A percentile compares a stretch with the other conserved stretches of the same genome.
Evolutionary conservation across 2,113 vertebrate genomes (phyloP).

Genomic region (Chaenogobius annularis): DNA sequence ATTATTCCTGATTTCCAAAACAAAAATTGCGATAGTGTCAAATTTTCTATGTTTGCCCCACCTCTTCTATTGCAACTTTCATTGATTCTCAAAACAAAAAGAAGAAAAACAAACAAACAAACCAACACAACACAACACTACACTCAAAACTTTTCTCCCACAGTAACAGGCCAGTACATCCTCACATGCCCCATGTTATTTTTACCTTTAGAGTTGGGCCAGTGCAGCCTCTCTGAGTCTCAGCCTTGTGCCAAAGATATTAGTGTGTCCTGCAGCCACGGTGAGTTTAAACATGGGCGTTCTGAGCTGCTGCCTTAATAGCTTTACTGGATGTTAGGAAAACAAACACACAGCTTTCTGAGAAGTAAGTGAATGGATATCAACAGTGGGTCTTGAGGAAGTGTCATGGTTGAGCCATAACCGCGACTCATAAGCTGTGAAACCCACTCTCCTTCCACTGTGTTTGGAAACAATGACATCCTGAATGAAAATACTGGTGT

Average conservation of each 20-base stretch:
- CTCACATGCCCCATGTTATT: neutral
- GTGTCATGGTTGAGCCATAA: constrained; percentile 20
- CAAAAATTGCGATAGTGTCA: too few species aligned
- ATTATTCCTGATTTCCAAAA: too few species aligned
- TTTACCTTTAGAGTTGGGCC: neutral
- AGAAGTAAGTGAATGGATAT: constrained; percentile 23
- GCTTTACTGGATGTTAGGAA: constrained; percentile 12
- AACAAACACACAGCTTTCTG: constrained; percentile 12
- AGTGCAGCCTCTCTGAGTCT: constrained; percentile 23
- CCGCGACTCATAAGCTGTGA: neutral
- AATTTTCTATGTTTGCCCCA: too few species aligned
- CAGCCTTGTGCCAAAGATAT: constrained; percentile 38
- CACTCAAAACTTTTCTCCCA: neutral
- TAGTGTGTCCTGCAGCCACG: neutral
- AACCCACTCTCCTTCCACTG: neutral
- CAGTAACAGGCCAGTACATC: neutral
- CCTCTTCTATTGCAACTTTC: too few species aligned
- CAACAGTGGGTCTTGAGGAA: constrained; percentile 17
- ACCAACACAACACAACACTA: too few species aligned
- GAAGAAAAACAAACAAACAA: too few species aligned
- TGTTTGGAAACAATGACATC: constrained; percentile 43
- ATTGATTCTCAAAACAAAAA: neutral
- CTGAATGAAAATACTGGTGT: constrained; percentile 14
- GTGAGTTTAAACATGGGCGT: constrained; percentile 1
- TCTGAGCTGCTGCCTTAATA: constrained; percentile 9